Evolutionary conservation across 2,113 vertebrate species (phyloP), one percentile per base, ranked within the genome.

Genomic region (Gopherus flavomarginatus): DNA sequence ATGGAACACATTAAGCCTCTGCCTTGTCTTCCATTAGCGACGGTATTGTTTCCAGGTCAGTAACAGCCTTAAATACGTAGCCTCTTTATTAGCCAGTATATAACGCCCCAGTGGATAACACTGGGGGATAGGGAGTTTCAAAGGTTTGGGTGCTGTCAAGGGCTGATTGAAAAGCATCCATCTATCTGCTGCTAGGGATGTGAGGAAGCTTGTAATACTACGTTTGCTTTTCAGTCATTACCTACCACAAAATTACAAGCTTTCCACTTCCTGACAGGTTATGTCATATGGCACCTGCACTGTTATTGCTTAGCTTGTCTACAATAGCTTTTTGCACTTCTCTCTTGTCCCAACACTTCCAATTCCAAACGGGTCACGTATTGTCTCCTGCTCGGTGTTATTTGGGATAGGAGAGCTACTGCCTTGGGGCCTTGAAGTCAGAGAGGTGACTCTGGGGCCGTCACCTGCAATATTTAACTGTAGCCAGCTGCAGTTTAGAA

Each of bases 11-110:
- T 90, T 96, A 92, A 96, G 96, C 90, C 88, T 82, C 93, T 97
- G 96, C 95, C 96, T 96, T 84, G 92, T 96, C 93, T 96, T 95
- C 97, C 96, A 97, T 97, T 97, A 97, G 93, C 95, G 96, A 95
- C 94, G 96, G 95, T 97, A 97, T 97, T 97, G 97, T 78, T 97
- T 96, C 96, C 95, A 96, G 94, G 95, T 93, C 96, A 92, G 92
- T 96, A 93, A 94, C 92, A 95, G 93, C 92, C 93, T 96, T 96
- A 97, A 97, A 80, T 95, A 95, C 17, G 4, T 69, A 91, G 92
- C 87, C 78, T 96, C 89, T 97, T 96, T 96, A 87, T 95, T 96
- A 93, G 93, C 83, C 89, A 78, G 91, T 96, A 89, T 88, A 79
- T 97, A 95, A 90, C 89, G 91, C 56, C 83, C 72, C 85, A 94